These are phyloP conservation scores for Paratrypauchen microcephalus DNA, from an alignment of 2,797 vertebrate species.

Conservation along the genomic window DNA sequence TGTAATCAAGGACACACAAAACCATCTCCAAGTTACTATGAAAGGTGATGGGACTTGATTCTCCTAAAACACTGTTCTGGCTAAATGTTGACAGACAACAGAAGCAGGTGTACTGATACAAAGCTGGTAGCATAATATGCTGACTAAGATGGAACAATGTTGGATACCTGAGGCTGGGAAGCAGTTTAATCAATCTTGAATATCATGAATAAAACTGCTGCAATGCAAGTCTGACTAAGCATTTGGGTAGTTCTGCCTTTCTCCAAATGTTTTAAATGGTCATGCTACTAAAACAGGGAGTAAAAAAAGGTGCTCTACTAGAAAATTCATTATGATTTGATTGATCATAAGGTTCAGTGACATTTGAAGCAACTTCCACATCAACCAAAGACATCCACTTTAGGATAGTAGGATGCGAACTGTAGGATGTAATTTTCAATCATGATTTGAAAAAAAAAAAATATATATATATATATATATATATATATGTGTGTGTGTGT, in stretches of 20 bases:
- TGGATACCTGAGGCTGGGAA: conserved; percentile 25
- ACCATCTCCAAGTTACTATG: not conserved
- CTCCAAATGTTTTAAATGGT: conserved; percentile 15
- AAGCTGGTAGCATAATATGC: conserved; percentile 30
- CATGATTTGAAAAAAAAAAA: not conserved
- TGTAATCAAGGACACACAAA: not conserved
- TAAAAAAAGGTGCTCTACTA: conserved; percentile 1
- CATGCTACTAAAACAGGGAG: conserved; percentile 15
- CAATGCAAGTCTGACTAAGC: conserved; percentile 30
- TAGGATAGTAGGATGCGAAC: not conserved
- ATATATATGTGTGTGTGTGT: too few relatives aligned
- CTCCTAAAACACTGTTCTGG: conserved; percentile 10
- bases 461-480: too few relatives aligned
- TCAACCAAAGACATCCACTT: conserved; percentile 22
- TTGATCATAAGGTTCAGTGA: conserved; percentile 45
- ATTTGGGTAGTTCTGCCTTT: conserved; percentile 1
- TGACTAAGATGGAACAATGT: conserved; percentile 35
- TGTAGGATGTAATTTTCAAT: not conserved
- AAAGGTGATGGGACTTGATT: not conserved
- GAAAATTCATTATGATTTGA: conserved; percentile 11
- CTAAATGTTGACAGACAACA: conserved; percentile 40
- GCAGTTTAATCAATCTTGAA: conserved; percentile 40
- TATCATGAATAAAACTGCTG: conserved; percentile 38
- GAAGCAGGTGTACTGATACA: conserved; percentile 36
- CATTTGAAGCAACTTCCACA: conserved; percentile 50